phyloP scores from a whole-genome alignment of 2,113 vertebrate genomes.

The Nothocercus nigrocapillus region DNA sequence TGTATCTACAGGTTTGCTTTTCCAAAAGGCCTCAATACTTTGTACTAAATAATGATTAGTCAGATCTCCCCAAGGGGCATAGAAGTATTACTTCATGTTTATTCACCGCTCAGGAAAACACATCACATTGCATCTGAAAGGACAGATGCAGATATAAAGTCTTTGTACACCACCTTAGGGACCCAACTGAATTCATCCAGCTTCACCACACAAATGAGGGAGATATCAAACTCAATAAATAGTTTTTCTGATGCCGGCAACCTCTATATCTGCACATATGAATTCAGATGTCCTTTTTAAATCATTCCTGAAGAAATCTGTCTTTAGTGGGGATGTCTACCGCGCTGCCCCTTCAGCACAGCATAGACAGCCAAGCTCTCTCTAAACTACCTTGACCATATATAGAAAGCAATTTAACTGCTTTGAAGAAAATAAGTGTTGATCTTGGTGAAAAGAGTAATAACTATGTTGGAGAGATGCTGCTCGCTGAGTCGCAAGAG shows the following conservation, averaged over 20 bases:
- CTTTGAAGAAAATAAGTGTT: background rate
- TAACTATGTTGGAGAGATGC: background rate
- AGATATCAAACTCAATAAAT: too few species aligned
- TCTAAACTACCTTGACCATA: background rate
- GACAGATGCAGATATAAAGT: background rate
- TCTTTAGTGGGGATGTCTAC: background rate
- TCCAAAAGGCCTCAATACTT: background rate
- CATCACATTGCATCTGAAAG: background rate
- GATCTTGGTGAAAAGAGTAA: background rate
- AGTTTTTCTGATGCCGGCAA: background rate
- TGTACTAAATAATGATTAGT: background rate
- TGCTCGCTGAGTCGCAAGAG: background rate
- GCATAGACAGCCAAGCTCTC: background rate
- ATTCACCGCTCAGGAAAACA: background rate
- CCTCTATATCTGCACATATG: background rate
- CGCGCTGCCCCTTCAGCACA: background rate
- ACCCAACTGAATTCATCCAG: background rate
- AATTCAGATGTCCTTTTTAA: too few species aligned
- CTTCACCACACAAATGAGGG: background rate
- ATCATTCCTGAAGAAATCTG: background rate
- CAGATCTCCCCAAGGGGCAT: background rate
- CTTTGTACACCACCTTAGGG: background rate
- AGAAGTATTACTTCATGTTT: background rate
- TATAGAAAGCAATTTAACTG: background rate
- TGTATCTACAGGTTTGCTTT: background rate